phyloP scores from a whole-genome alignment of 2,888 invertebrate species.

The Diadromus collaris region DNA sequence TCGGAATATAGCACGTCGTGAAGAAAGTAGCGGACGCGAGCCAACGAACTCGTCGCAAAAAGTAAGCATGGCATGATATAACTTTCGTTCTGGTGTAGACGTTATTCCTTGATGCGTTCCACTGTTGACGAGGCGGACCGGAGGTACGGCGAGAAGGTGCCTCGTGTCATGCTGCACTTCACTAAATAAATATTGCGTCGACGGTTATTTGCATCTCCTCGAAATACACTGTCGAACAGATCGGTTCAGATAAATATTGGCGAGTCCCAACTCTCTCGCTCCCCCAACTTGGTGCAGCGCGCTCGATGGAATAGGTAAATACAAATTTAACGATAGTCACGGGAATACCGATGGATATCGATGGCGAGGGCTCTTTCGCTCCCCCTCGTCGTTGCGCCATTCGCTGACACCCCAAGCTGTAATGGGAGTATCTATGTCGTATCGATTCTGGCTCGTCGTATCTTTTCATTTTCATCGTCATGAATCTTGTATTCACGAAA shows the following conservation, averaged over 20 bases:
- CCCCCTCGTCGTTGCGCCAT: background rate
- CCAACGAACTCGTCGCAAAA: background rate
- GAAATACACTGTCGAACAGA: slow-evolving; percentile 53
- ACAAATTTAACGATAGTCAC: slow-evolving; percentile 53
- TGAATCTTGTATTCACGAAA: no score
- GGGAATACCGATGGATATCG: slow-evolving; percentile 48
- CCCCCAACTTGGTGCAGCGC: slow-evolving; percentile 10
- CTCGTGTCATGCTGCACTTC: slow-evolving; percentile 48
- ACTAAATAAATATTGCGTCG: slow-evolving; percentile 60
- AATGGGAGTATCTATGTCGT: background rate
- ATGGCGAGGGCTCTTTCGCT: slow-evolving; percentile 5
- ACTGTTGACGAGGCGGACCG: slow-evolving; percentile 9
- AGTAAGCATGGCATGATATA: background rate
- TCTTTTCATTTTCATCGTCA: background rate
- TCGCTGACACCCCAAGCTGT: background rate
- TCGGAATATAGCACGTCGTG: background rate
- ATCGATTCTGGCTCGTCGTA: slow-evolving; percentile 3
- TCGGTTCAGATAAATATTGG: slow-evolving; percentile 59
- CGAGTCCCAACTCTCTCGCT: slow-evolving; percentile 31
- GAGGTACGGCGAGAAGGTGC: slow-evolving; percentile 35
- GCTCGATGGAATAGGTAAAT: slow-evolving; percentile 55
- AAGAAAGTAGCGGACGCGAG: background rate
- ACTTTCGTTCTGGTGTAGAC: background rate
- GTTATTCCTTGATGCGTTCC: background rate
- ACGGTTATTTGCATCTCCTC: slow-evolving; percentile 60